Percentiles rank a stretch among this genome's conserved stretches.
phyloP scores from a whole-genome alignment of 1,140 invertebrate species.

The Cydia fagiglandana region DNA sequence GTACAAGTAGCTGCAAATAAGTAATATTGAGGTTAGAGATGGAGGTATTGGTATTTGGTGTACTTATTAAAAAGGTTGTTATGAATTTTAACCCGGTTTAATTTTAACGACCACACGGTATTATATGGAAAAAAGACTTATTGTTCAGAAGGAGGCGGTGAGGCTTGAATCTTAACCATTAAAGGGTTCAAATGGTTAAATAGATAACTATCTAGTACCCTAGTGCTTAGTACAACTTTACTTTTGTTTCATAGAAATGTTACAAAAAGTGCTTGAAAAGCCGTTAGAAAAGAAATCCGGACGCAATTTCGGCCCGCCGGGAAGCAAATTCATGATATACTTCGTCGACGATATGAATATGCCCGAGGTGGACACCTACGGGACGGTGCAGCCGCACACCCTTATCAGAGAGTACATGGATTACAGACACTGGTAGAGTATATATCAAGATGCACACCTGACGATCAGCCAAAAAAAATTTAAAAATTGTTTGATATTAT shows the following conservation, averaged over 20 bases:
- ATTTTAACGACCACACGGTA: too few relatives aligned
- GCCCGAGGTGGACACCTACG: constrained; percentile 97
- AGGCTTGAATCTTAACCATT: not conserved
- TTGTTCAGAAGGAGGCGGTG: too few relatives aligned
- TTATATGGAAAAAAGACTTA: too few relatives aligned
- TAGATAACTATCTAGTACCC: not conserved
- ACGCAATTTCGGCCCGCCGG: constrained; percentile 94
- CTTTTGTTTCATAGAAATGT: constrained; percentile 80
- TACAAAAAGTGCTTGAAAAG: constrained; percentile 94
- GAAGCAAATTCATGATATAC: constrained; percentile 94
- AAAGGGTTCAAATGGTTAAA: not conserved
- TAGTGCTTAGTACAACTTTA: constrained; percentile 5
- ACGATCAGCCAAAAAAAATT: not conserved
- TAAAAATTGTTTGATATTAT: too few relatives aligned
- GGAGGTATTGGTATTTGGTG: too few relatives aligned
- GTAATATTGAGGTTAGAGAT: too few relatives aligned
- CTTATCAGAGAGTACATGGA: constrained; percentile 96
- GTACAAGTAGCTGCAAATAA: too few relatives aligned
- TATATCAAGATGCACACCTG: not conserved
- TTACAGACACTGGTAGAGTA: constrained; percentile 91
- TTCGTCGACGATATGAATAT: constrained; percentile 99
- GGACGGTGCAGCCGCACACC: constrained; percentile 97
- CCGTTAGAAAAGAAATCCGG: constrained; percentile 97
- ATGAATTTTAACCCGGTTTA: too few relatives aligned
- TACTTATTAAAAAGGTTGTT: too few relatives aligned